Evolutionary conservation across 2,797 vertebrate species (phyloP).

Genomic region (Sparidentex hasta): DNA sequence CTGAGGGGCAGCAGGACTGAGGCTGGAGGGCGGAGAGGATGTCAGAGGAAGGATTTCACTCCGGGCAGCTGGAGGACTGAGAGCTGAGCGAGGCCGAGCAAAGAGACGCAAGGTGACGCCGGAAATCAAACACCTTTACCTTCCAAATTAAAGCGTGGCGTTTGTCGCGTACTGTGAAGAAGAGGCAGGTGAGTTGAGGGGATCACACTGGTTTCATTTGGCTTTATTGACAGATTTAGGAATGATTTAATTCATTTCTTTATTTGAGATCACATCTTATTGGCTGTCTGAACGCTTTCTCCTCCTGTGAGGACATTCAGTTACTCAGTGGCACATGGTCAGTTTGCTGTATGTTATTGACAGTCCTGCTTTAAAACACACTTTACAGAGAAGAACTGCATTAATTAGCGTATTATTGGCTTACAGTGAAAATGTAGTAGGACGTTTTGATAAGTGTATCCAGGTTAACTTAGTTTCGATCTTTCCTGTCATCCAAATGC

Average conservation of each 20-base stretch:
- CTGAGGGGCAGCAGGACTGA: not conserved
- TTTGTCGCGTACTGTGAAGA: not conserved
- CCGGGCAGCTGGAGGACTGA: not conserved
- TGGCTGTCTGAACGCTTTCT: not conserved
- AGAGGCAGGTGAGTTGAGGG: not conserved
- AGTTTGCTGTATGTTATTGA: not conserved
- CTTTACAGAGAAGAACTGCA: no score
- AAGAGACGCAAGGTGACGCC: not conserved
- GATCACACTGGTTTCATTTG: not conserved
- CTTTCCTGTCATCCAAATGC: no score
- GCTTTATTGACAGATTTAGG: not conserved
- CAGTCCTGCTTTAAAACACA: not conserved
- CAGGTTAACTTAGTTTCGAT: not conserved
- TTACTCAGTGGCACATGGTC: not conserved
- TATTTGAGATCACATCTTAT: not conserved
- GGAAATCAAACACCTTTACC: constrained; percentile 17
- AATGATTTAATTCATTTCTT: no score
- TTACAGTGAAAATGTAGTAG: not conserved
- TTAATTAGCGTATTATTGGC: not conserved
- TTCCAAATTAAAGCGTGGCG: constrained; percentile 12
- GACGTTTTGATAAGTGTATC: not conserved
- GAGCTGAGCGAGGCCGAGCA: not conserved
- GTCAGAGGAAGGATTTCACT: not conserved
- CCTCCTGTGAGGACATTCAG: not conserved
- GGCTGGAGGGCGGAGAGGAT: not conserved